Percentiles rank a stretch among this genome's conserved stretches.
These are phyloP conservation scores for Diploptera punctata DNA, from an alignment of 2,888 invertebrate species.

Conservation along the genomic window DNA sequence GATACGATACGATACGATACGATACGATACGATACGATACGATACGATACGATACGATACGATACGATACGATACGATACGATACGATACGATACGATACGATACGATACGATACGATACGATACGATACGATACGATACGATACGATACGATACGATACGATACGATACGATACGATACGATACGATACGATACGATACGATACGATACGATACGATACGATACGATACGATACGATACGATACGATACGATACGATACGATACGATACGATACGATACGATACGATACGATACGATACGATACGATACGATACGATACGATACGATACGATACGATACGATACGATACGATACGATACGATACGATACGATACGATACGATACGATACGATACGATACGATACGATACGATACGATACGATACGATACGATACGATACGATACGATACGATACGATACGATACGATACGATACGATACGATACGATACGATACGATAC, in stretches of 20 bases:
- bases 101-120: neutral
- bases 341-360: neutral
- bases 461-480: neutral
- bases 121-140: neutral
- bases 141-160: neutral
- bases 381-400: neutral
- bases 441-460: neutral
- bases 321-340: neutral
- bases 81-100: neutral
- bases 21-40: neutral
- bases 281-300: neutral
- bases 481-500: neutral
- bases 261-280: neutral
- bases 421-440: neutral
- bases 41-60: neutral
- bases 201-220: neutral
- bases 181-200: neutral
- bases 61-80: neutral
- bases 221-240: neutral
- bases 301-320: neutral
- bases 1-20: slow-evolving; percentile 1
- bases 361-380: neutral
- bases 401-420: neutral
- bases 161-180: neutral
- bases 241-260: neutral